Percentiles rank a stretch among this genome's conserved stretches.
Conservation (phyloP, 2,113 vertebrate genomes). For the Sterna hirundo region DNA sequence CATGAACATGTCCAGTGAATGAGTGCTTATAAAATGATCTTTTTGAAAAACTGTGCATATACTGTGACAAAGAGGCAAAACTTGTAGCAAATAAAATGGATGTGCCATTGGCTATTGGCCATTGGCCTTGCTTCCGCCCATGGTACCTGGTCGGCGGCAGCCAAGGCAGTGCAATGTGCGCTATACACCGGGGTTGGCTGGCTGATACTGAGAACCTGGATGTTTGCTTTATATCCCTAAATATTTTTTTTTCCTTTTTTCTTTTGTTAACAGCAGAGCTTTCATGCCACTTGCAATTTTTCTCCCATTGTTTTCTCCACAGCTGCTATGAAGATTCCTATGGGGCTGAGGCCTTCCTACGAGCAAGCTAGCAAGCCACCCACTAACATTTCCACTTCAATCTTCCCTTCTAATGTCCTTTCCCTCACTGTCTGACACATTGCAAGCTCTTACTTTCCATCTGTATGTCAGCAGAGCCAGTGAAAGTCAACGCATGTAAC, state of each 20-base stretch:
- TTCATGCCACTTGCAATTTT: background rate
- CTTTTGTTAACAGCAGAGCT: background rate
- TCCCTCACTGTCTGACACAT: background rate
- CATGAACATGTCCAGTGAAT: background rate
- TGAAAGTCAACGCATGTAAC: background rate
- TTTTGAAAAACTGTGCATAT: background rate
- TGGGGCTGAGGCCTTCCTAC: background rate
- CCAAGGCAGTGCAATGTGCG: background rate
- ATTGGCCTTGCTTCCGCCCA: background rate
- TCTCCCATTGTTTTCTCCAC: background rate
- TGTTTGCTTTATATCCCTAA: background rate
- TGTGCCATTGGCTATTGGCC: too few species aligned
- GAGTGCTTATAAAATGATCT: background rate
- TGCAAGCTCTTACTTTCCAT: background rate
- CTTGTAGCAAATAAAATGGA: background rate
- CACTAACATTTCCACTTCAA: background rate
- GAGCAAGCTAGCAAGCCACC: background rate
- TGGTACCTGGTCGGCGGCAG: background rate
- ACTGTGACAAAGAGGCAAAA: background rate
- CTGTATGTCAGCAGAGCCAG: background rate
- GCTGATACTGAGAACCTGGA: background rate
- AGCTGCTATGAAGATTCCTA: background rate
- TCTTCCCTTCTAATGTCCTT: background rate
- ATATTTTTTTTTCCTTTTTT: background rate
- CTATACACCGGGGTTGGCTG: background rate